Evolutionary conservation across 2,113 vertebrate genomes (phyloP).

Genomic region (Brachypteracias leptosomus): DNA sequence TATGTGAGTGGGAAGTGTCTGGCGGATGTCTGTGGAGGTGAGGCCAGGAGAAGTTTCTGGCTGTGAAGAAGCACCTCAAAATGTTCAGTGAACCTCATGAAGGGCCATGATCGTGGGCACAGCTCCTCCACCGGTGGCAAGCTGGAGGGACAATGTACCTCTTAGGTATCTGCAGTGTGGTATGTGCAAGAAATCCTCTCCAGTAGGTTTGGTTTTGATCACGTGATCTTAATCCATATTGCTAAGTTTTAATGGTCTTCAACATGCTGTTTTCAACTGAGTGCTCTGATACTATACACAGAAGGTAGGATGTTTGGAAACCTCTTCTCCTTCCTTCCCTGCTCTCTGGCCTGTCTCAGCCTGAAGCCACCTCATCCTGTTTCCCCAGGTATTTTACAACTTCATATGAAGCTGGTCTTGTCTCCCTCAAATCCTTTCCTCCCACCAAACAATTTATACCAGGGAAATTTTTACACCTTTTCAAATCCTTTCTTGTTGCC

Average conservation of each 20-base stretch:
- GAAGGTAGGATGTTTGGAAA: background rate
- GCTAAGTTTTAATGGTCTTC: background rate
- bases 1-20: background rate
- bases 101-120: background rate
- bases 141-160: background rate
- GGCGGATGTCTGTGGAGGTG: background rate
- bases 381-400: background rate
- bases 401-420: background rate
- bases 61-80: background rate
- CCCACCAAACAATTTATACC: rapidly evolving
- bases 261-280: background rate
- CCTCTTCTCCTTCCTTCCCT: background rate
- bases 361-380: background rate
- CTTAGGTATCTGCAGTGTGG: background rate
- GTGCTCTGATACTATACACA: background rate
- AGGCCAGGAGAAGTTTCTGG: background rate
- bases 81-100: rapidly evolving
- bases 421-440: background rate
- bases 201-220: background rate
- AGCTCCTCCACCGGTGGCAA: background rate
- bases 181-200: background rate
- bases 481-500: background rate
- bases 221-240: background rate
- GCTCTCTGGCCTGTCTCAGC: background rate
- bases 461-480: background rate